Evolutionary conservation across 2,888 invertebrate genomes (phyloP), one percentile per base, ranked within the genome.

Genomic region (Empis livida): DNA sequence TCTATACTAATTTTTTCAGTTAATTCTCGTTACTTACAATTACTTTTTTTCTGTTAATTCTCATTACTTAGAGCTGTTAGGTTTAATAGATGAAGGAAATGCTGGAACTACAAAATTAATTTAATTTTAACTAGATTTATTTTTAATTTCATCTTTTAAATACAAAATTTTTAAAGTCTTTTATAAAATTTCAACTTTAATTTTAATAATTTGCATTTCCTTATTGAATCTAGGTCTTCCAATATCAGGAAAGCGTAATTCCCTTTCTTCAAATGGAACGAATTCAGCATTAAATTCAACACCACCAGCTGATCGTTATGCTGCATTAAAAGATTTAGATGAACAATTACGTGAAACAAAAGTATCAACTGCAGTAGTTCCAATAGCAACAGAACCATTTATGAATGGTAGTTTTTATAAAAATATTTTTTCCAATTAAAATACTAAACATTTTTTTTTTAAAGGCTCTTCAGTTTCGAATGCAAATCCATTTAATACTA

Each of bases 271-370:
- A 48, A 58, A 53, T 53, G 54, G 57, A 51, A 56, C 58, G 14
- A 59, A 53, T 50, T 55, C 64, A 47, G 55, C 55, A 43, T 43
- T 53, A 43, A 55, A 50, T 52, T 55, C 55, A 49, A 58, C 59
- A 8, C 69, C 67, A 54, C 64, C 79, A 61, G 88, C 85, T 73
- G 95, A 96, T 72, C 84, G 90, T 56, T 96, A 96, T 72, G 94
- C 95, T 55, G 94, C 95, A 44, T 76, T 96, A 50, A 92, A 94
- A 70, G 94, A 94, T 72, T 77, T 96, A 60, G 94, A 95, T 66
- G 74, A 79, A 63, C 82, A 81, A 59, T 68, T 82, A 58, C 77
- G 82, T 59, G 70, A 70, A 47, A 61, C 62, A 49, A 70, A 70
- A 61, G 65, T 40, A 31, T 43, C 65, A 49, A 61, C 58, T 10